A percentile compares a stretch with the other conserved stretches of the same genome.
Evolutionary conservation across 2,113 vertebrate species (phyloP).

Genomic region (Crotalus helleri): DNA sequence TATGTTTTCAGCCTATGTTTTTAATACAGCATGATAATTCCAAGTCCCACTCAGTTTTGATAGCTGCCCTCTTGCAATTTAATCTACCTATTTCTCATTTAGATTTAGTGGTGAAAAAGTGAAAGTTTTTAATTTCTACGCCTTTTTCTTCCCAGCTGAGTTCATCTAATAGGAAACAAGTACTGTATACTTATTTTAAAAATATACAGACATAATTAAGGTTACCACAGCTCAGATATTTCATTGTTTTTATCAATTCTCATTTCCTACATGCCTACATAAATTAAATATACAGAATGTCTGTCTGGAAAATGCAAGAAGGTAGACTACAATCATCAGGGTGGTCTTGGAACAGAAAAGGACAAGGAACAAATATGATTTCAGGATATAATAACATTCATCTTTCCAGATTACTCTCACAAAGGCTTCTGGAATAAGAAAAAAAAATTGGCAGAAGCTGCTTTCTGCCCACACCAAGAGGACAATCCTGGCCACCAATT

Average conservation of each 20-base stretch:
- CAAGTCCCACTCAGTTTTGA: neutral
- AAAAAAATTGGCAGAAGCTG: conserved; percentile 43
- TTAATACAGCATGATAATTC: neutral
- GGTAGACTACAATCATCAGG: conserved; percentile 51
- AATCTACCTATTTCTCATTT: neutral
- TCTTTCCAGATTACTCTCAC: conserved; percentile 56
- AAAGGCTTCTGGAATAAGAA: conserved; percentile 46
- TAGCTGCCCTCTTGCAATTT: neutral
- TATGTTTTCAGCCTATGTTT: neutral
- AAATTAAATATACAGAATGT: conserved; percentile 51
- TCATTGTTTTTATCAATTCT: conserved; percentile 57
- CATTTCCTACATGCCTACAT: conserved; percentile 55
- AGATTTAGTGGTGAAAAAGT: neutral
- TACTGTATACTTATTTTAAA: neutral
- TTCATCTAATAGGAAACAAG: neutral
- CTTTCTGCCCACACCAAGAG: conserved; percentile 61
- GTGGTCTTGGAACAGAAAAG: conserved; percentile 63
- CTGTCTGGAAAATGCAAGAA: conserved; percentile 28
- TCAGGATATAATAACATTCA: conserved; percentile 67
- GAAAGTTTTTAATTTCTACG: neutral
- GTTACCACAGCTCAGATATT: conserved; percentile 48
- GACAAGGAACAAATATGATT: conserved; percentile 65
- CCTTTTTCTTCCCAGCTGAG: neutral
- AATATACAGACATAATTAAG: neutral
- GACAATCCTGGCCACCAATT: conserved; percentile 52